Base-by-base conservation (phyloP, 2,888 invertebrate species). In the Serrognathus titanus region DNA sequence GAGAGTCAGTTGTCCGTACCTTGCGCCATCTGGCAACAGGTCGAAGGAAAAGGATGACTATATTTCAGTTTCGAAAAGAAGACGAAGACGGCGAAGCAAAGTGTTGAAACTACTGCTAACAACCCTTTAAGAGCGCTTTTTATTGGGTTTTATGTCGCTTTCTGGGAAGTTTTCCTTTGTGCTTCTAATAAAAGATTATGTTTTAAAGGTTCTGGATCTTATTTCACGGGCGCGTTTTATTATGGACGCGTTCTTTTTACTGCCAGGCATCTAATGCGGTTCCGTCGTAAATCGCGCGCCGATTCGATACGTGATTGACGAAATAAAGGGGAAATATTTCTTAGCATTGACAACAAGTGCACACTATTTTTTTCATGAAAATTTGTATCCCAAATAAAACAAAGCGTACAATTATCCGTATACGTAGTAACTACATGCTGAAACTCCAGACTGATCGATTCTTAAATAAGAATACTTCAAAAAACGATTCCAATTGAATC, bases 1-100 rank as follows among this genome's bases (percentile, higher is more conserved):
- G 69, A 69, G 70, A 63, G 63, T 63, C 65, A 67, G 67, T 71
- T 71, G 71, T 71, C 72, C 68, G 71, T 70, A 71, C 72, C 69
- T 69, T 71, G 73, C 76, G 76, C 76, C 76, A 75, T 75, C 76
- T 75, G 71, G 67, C 60, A 61, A 63, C 64, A 58, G 62, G 62
- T 61, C 63, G 62, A 49, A 49, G 48, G 63, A 63, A 59, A 58
- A 64, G 61, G 66, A 69, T 49, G 60, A 46, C 48, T 53, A 12
- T 50, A 54, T 49, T 13, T 11, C 13, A 12, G 24, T 16, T 24
- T 13, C 10, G 51, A 41, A 47, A 13, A 45, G 3, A 13, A 12
- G 60, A 64, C 53, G 53, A 52, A 55, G 57, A 56, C 40, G 53
- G 48, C 50, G 43, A 45, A 54, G 53, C 46, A 46, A 63, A 60